Percentiles rank a stretch among this genome's conserved stretches.
Evolutionary conservation across 2,888 invertebrate species (phyloP).

Genomic region (Coelopa pilipes): DNA sequence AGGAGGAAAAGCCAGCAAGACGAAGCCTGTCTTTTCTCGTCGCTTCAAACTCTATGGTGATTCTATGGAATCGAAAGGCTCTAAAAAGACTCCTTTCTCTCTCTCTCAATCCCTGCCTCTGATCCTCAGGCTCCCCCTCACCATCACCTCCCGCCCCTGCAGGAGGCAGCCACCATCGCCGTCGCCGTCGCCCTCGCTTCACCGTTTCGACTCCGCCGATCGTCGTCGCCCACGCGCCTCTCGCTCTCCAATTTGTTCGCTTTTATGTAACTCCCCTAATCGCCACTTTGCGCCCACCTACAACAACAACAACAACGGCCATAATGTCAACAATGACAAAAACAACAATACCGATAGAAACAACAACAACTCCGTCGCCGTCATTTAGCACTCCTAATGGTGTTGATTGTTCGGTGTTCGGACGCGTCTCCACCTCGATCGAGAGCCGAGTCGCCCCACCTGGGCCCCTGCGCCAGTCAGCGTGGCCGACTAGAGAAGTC

Average conservation of each 20-base stretch:
- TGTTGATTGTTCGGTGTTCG: not conserved
- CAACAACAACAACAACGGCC: not conserved
- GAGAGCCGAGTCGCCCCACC: too few relatives aligned
- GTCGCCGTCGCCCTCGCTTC: too few relatives aligned
- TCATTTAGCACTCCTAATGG: too few relatives aligned
- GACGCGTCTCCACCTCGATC: not conserved
- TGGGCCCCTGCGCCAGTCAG: not conserved
- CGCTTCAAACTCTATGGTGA: not conserved
- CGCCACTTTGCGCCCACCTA: not conserved
- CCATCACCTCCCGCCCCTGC: too few relatives aligned
- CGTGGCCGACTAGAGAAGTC: not conserved
- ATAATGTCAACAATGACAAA: not conserved
- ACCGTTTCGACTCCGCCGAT: too few relatives aligned
- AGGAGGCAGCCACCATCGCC: too few relatives aligned
- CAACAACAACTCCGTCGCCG: not conserved
- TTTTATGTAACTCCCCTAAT: not conserved
- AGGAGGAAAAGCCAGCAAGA: too few relatives aligned
- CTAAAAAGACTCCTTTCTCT: not conserved
- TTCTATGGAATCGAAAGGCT: not conserved
- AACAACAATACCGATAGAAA: slow-evolving; percentile 32
- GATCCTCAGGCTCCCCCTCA: too few relatives aligned
- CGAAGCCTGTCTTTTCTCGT: not conserved
- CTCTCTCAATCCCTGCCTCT: not conserved
- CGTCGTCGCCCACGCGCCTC: too few relatives aligned
- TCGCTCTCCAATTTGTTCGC: not conserved